Conservation (phyloP, 1,140 invertebrate genomes). For the Saccostrea echinata region DNA sequence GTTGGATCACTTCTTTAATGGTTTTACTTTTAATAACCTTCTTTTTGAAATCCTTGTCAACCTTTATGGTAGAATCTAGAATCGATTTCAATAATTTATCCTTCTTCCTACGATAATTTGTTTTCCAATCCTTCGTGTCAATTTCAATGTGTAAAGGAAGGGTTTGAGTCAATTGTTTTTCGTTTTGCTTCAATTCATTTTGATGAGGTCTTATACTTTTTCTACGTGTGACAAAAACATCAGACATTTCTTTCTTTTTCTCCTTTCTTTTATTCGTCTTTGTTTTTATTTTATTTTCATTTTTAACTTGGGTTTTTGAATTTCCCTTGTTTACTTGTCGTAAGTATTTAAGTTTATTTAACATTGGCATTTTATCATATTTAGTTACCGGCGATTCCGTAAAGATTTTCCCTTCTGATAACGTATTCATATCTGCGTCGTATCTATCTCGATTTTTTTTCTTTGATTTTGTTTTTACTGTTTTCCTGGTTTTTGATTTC, state of each 20-base stretch:
- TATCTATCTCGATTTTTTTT: neutral
- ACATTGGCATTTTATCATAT: slow-evolving; percentile 12
- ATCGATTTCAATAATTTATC: neutral
- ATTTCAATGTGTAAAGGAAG: neutral
- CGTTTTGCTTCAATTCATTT: neutral
- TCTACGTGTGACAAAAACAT: neutral
- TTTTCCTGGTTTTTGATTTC: neutral
- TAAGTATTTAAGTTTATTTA: neutral
- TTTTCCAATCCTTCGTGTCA: slow-evolving; percentile 23
- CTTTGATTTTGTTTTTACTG: neutral
- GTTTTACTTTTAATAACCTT: neutral
- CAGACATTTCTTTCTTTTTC: neutral
- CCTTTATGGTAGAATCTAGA: neutral
- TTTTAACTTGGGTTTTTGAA: neutral
- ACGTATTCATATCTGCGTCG: neutral
- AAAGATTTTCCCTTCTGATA: neutral
- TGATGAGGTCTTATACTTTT: neutral
- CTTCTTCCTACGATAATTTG: slow-evolving; percentile 4
- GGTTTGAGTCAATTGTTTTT: neutral
- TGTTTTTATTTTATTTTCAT: neutral
- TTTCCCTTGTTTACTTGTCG: neutral
- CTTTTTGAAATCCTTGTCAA: neutral
- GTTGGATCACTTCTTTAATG: neutral
- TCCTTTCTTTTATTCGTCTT: neutral
- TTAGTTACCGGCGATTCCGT: neutral